Base-by-base conservation (phyloP, 2,113 vertebrate genomes). In the Hyla sarda region DNA sequence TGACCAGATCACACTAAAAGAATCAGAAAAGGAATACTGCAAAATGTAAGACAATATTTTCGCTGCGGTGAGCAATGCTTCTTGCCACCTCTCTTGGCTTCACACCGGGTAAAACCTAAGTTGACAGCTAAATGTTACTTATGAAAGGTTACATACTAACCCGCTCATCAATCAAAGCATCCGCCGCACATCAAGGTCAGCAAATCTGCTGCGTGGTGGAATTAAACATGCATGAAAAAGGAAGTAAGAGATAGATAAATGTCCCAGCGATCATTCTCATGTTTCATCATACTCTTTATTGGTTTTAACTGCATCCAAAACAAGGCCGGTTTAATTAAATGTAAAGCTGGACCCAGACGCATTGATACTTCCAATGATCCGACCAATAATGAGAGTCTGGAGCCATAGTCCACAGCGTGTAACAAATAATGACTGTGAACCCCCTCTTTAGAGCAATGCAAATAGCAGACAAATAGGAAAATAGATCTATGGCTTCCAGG, bases 221-320 rank as follows among this genome's bases (percentile, higher is more conserved):
- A 87, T 87, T 82, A 87, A 81, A 84, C 32, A 77, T 65, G 45
- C 52, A 84, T 67, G 50, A 86, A 86, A 78, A 72, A 86, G 84
- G 60, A 86, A 72, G 30, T 72, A 50, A 86, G 41, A 71, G 67
- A 52, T 45, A 67, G 60, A 85, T 52, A 85, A 79, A 69, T 32
- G 60, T 79, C 62, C n/a, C 21, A 85, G 71, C 52, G 13, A 77
- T 41, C 52, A 50, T 37, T 52, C 34, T 72, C 14, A 56, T 79
- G 21, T 71, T 47, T 71, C 37, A 34, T 23, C 25, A 19, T 58
- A 30, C 10, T 34, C 74, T 47, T 45, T 60, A 69, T 85, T 52
- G 41, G 23, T 56, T 21, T 32, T 37, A 37, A 52, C 41, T 34
- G n/a, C 21, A 77, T 48, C 13, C 28, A 48, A 62, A 81, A 81